Conservation (phyloP, 2,888 invertebrate genomes). For the Asteroscopus sphinx region DNA sequence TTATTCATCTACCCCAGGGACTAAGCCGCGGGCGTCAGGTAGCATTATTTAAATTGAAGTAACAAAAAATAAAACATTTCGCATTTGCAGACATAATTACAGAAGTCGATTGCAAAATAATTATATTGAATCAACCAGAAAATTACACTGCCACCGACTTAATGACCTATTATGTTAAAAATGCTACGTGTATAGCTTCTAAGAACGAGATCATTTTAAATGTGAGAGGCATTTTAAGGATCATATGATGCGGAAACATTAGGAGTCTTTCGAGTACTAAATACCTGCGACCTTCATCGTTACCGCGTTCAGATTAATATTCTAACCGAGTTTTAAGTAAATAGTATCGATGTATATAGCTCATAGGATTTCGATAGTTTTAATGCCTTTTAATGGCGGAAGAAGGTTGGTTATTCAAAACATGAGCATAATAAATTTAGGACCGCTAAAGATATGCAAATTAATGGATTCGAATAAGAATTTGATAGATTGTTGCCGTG, state of each 20-base stretch:
- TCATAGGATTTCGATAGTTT: constrained; percentile 22
- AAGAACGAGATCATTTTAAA: constrained; percentile 10
- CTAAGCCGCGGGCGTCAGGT: no score
- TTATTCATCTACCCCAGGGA: no score
- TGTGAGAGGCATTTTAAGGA: constrained; percentile 11
- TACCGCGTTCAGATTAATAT: constrained; percentile 18
- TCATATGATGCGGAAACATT: constrained; percentile 31
- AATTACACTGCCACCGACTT: constrained; percentile 1
- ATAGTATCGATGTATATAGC: constrained; percentile 18
- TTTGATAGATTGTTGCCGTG: constrained; percentile 34
- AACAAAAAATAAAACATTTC: background rate
- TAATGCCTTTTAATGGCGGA: constrained; percentile 13
- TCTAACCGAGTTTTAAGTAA: constrained; percentile 21
- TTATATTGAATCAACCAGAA: background rate
- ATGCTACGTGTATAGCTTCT: constrained; percentile 13
- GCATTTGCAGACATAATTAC: background rate
- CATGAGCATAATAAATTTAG: constrained; percentile 23
- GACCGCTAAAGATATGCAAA: constrained; percentile 35
- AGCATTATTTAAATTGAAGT: no score
- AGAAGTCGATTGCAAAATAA: background rate
- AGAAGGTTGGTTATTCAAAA: constrained; percentile 22
- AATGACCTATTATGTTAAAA: background rate
- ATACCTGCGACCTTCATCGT: constrained; percentile 30
- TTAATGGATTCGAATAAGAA: constrained; percentile 28
- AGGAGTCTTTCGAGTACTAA: constrained; percentile 14